Base-by-base conservation (phyloP, 2,888 invertebrate species). In the Polyommatus icarus region DNA sequence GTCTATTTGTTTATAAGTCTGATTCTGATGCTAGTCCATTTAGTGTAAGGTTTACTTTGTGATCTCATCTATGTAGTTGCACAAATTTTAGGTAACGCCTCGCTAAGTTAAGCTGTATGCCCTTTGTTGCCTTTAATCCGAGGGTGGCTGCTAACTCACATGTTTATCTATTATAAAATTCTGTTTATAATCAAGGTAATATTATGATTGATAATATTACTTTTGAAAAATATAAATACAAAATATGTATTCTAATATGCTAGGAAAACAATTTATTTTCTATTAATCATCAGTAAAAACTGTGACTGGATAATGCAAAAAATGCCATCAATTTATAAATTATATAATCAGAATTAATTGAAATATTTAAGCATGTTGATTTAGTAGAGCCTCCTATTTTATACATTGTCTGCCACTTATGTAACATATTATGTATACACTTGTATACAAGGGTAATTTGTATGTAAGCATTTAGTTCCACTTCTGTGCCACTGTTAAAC, bases 1-100 rank as follows among this genome's bases (percentile, higher is more conserved):
- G 78, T 79, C 78, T 79, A 73, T 81, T 79, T 80, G 79, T 80
- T 76, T 80, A 86, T 86, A 86, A 89, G 88, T 88, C 89, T 90
- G 89, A 90, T 89, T 86, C 88, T 84, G 83, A 88, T 85, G 87
- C 91, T 90, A 90, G 90, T 90, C 90, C 82, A 82, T 84, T 84
- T 84, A 86, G 79, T 80, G 77, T 80, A 82, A 82, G 83, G 82
- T 79, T 81, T 80, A 78, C 81, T 80, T 80, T 81, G 76, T 79
- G 80, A 82, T 80, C 72, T 80, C 79, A 80, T n/a, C n/a, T n/a
- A n/a, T n/a, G 83, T 87, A 85, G 85, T 84, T 86, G 88, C 88
- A 88, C 88, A 85, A 85, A 84, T 80, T 81, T 36, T 78, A 76
- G 77, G 24, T 29, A 57, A 40, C 54, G 50, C 75, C 59, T 61